Evolutionary conservation across 2,113 vertebrate genomes (phyloP), one percentile per base, ranked within the genome.

Genomic region (Peromyscus californicus): DNA sequence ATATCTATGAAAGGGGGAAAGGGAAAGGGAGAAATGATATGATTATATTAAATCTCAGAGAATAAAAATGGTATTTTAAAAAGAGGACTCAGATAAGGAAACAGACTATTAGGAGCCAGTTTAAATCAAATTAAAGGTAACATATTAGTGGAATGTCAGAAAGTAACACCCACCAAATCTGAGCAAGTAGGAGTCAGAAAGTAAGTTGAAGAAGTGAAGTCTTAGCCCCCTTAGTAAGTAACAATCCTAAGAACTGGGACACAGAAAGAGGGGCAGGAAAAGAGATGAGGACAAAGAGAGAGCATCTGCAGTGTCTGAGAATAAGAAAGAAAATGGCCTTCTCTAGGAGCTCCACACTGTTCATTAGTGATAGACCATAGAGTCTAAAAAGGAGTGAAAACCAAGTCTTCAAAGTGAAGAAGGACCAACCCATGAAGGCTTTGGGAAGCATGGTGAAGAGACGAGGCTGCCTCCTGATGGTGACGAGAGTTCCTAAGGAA

Each of bases 11-110:
- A 17, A 16, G 57, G 57, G n/a, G 22, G 57, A 13, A 82, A 61
- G 36, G 13, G 24, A 61, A 26, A 9, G 36, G 7, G n/a, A 63
- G n/a, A 84, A 42, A 42, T 16, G 13, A 63, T 63, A 39, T 29
- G 17, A 42, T 63, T 16, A 61, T 42, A 29, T 42, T 84, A 63
- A 61, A 29, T 84, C 57, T 63, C 57, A 29, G 6, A 84, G 26
- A 61, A 59, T 36, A 59, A 82, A 59, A 61, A 1, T 22, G 11
- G 21, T 54, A 16, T 61, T 39, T 83, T 59, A 57, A 82, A 70
- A 42, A 85, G 8, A 93, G 13, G 45, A 29, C 57, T 95, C 67
- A 90, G 29, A 92, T 7, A 67, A 80, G 87, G 9, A 91, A 95
- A 24, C 7, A 88, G 80, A 33, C 45, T 70, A 33, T 65, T 78